Evolutionary conservation across 2,888 invertebrate species (phyloP), one percentile per base, ranked within the genome.

Genomic region (Merodon equestris): DNA sequence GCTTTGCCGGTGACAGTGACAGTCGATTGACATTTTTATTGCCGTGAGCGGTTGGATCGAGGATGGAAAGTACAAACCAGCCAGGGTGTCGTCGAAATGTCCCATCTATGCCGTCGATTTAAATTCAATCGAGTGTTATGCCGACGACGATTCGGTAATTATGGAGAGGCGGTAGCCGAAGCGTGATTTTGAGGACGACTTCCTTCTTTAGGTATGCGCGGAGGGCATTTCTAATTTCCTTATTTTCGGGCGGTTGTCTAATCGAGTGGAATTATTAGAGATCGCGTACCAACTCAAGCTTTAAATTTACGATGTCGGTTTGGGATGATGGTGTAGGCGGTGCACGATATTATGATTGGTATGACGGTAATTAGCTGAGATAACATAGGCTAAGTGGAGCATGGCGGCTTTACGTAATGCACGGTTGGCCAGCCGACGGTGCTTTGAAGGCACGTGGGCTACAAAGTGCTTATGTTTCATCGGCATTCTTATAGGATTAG

Each of bases 111-210:
- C 40, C 50, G 72, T 68, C 79, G 79, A 79, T 79, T 79, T 70
- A 56, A 79, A 74, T 68, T 79, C 73, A 79, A 79, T 79, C 79
- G 74, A 74, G 74, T 70, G 79, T 79, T 74, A 79, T 79, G 79
- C 73, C 61, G 61, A 53, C 47, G 71, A 68, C 54, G 74, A 68
- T 64, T 79, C 54, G 44, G 63, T 74, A 79, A 79, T 73, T 73
- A 79, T 58, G 50, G 27, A 7, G 40, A 17, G 38, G 61, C 15
- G 15, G 57, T 51, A 53, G 51, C 38, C 64, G 42, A 38, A 36
- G 40, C 18, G 47, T 36, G 56, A 51, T 40, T 45, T 38, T 27
- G 61, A 44, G 36, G 57, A 40, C 40, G n/a, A 56, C 56, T 61
- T 48, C 19, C 48, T 34, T 13, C 47, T 60, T 53, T 48, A 53